Evolutionary conservation across 1,140 invertebrate genomes (phyloP).

Genomic region (Eriosoma lanigerum): DNA sequence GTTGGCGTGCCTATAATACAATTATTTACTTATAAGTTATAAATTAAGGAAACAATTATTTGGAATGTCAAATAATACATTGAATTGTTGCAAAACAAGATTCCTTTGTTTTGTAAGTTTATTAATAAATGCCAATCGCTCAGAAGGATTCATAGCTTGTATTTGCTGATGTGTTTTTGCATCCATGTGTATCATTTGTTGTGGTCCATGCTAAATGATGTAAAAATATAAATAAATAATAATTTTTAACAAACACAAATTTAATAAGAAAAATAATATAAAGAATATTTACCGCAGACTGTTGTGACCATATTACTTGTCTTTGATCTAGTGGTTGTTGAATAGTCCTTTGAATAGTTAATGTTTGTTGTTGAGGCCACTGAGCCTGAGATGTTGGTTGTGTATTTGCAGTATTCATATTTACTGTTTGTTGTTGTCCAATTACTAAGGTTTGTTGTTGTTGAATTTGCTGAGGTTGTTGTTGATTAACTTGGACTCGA

Average conservation of each 20-base stretch:
- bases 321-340: constrained; percentile 54
- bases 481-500: constrained; percentile 50
- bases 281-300: constrained; percentile 6
- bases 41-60: neutral
- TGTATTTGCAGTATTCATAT: constrained; percentile 53
- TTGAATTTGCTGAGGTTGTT: constrained; percentile 52
- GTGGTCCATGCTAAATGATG: constrained; percentile 55
- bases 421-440: constrained; percentile 42
- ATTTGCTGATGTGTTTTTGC: constrained; percentile 79
- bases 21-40: neutral
- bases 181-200: constrained; percentile 74
- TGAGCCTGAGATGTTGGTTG: constrained; percentile 57
- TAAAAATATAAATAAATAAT: neutral
- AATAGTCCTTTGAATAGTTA: constrained; percentile 55
- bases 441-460: constrained; percentile 47
- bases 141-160: constrained; percentile 77
- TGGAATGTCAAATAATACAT: constrained; percentile 52
- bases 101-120: constrained; percentile 72
- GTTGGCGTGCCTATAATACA: constrained; percentile 54
- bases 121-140: constrained; percentile 74
- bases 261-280: too few species aligned
- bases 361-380: constrained; percentile 57
- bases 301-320: constrained; percentile 53
- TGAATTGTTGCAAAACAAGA: constrained; percentile 61
- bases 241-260: too few species aligned